Base-by-base conservation (phyloP, 2,888 invertebrate species). In the Polydrusus pterygomalis region DNA sequence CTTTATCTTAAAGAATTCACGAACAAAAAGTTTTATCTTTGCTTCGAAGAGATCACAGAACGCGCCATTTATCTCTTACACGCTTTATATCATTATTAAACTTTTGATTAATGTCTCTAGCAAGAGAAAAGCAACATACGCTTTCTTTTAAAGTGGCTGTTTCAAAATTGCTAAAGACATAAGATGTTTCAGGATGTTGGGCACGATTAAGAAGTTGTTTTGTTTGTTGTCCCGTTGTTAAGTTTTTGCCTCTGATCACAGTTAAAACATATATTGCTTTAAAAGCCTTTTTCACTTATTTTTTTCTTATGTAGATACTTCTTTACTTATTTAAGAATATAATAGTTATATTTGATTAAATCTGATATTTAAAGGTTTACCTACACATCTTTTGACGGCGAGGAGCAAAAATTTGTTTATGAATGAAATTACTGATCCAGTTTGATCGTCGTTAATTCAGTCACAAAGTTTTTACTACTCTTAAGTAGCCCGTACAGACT, bases 31-130 rank as follows among this genome's bases (percentile, higher is more conserved):
- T 71, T 74, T 74, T 74, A 70, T 74, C 69, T 74, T 43, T 25
- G 54, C 62, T 64, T 63, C 17, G 63, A 25, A 70, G 54, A 60
- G 58, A 60, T 60, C 38, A 38, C 17, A 18, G 63, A 70, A 56
- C 63, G 45, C 45, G 68, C 64, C 74, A 69, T 74, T 70, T 69
- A 74, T 74, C 74, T 71, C 63, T 64, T 64, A 70, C 69, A 56
- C 69, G 56, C 45, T 74, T 45, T 69, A 69, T 74, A 64, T 63
- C 63, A 74, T 74, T 74, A 74, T 74, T 63, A 74, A 69, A 74
- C 54, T 74, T 74, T 74, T 74, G 74, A 74, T 69, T 68, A 51
- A 56, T 70, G 56, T 20, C 18, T 34, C 30, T 38, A n/a, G 34
- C 5, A 18, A 38, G 17, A n/a, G 58, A 18, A 38, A 17, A 38